A percentile compares a stretch with the other conserved stretches of the same genome.
Evolutionary conservation across 2,888 invertebrate species (phyloP).

Genomic region (Cryptus armator): DNA sequence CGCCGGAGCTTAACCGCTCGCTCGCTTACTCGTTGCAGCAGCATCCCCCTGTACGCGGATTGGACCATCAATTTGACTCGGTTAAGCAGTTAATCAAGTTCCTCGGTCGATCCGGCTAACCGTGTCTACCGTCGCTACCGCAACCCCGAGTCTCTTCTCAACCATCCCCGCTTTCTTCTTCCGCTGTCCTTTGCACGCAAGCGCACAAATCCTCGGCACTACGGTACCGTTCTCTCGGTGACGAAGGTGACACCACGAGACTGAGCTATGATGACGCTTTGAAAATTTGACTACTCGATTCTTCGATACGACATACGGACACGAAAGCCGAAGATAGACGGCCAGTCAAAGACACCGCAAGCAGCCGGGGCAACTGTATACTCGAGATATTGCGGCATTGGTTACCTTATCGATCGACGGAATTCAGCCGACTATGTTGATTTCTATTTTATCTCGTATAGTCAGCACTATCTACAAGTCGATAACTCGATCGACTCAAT

Average conservation of each 20-base stretch:
- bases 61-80: slow-evolving; percentile 71
- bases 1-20: slow-evolving; percentile 64
- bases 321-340: background rate
- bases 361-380: background rate
- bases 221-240: background rate
- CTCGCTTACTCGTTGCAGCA: slow-evolving; percentile 38
- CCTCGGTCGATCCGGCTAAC: slow-evolving; percentile 58
- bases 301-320: background rate
- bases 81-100: slow-evolving; percentile 72
- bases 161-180: background rate
- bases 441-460: too few relatives aligned
- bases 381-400: background rate
- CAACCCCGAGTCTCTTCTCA: slow-evolving; percentile 2
- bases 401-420: too few relatives aligned
- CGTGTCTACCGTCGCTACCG: slow-evolving; percentile 35
- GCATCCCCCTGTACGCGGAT: slow-evolving; percentile 29
- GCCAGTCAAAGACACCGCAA: background rate
- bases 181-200: background rate
- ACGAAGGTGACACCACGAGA: background rate
- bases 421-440: too few relatives aligned
- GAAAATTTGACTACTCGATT: background rate
- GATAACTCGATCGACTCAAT: background rate
- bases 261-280: slow-evolving; percentile 8
- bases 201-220: slow-evolving; percentile 3
- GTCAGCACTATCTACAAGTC: background rate